Evolutionary conservation across 2,113 vertebrate genomes (phyloP), one percentile per base, ranked within the genome.

Genomic region (Scopus umbretta): DNA sequence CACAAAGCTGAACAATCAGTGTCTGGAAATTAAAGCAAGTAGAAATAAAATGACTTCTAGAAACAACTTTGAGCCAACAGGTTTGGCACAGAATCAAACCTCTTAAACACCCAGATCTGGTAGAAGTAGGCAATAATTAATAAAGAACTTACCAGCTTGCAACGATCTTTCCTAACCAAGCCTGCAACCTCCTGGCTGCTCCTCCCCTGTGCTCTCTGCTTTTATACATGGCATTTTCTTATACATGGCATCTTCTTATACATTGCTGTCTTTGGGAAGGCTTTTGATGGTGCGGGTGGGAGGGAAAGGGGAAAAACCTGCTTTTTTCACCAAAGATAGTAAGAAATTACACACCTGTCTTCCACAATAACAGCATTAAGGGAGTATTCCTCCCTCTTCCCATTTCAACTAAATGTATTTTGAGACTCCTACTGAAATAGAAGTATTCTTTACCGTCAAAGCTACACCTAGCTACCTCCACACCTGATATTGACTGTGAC

Each of bases 191-290:
- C 34, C 50, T 40, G n/a, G 18, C 23, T 74, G 55, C 49, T 40
- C 47, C 25, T n/a, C 42, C 6, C 2, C 8, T 2, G 29, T 6
- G 29, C 40, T 45, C 6, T 9, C 5, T 40, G 17, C 30, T 53
- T 22, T 50, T 52, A 26, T 0, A 18, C 6, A 7, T 0, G 0
- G 42, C 34, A 42, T 12, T 10, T 34, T 53, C 26, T 50, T 52
- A 26, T 0, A 18, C 6, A 7, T 0, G 0, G 42, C 34, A 16
- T 13, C 30, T 14, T 53, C 63, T 22, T 16, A 11, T 0, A 18
- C 6, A 7, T 0, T 0, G 42, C 34, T 16, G 1, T 1, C 40
- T 43, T 25, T 21, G 23, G 19, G 15, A 62, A n/a, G 27, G 58
- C 42, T 23, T 58, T 16, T 58, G 25, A 32, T 29, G 30, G 62